Base-by-base conservation (phyloP, 2,113 vertebrate species). In the Leptocoma aspasia region DNA sequence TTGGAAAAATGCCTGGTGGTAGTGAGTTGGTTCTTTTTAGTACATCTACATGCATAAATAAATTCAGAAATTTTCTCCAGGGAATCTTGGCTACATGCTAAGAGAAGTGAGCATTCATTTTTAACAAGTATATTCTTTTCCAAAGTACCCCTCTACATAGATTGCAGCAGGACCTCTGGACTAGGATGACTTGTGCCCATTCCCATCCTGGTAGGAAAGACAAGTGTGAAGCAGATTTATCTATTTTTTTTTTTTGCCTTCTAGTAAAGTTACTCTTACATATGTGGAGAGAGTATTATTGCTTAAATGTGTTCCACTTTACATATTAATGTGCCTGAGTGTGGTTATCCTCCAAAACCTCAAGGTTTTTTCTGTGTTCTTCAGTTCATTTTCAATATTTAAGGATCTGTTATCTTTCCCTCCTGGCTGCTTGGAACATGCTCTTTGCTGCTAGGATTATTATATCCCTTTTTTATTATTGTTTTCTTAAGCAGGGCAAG, bases 401-500 rank as follows among this genome's bases (percentile, higher is more conserved):
- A 52, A 92, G 16, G 30, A 37, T 66, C 19, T 75, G n/a, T 86
- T 75, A 16, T 37, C 41, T 71, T 87, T 56, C 20, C 17, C 37
- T 84, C 8, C 50, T 73, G 31, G 30, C 59, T 86, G 37, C 72
- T 87, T 69, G 63, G 61, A 82, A 42, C 6, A 5, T 47, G 59
- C 10, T 66, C 42, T 90, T 86, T 42, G 37, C 44, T 86, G 41
- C 61, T 77, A 31, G 57, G 31, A 35, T 81, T 93, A 44, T 10
- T 92, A 60, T 6, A 44, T 57, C 21, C 15, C 24, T 59, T 68
- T 91, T 44, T 84, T 83, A 15, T 35, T 82, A 3, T 11, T 82
- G 23, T 92, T 91, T 82, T n/a, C 44, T 69, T 79, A 76, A 85
- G 65, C 53, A 84, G 77, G 20, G 11, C 42, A 44, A 61, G 47